These are phyloP conservation scores for Leptodactylus fuscus DNA, from an alignment of 2,113 vertebrate genomes.

Conservation along the genomic window DNA sequence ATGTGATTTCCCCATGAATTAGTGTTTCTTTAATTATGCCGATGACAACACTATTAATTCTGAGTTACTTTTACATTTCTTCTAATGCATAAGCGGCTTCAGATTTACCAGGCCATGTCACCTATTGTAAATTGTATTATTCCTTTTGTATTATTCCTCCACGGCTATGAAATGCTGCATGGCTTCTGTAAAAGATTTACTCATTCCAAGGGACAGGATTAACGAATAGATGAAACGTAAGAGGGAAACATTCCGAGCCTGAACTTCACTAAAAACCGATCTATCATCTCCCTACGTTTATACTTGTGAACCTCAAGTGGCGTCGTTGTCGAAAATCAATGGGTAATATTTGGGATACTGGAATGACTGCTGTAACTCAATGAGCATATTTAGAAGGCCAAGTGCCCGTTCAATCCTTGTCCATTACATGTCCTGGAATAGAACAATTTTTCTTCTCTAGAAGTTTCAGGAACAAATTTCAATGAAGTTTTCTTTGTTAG, in stretches of 20 bases:
- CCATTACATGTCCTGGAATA: neutral
- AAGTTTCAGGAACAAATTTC: neutral
- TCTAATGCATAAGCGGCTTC: constrained; percentile 39
- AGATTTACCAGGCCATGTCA: constrained; percentile 49
- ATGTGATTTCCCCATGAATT: constrained; percentile 20
- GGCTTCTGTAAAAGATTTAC: constrained; percentile 37
- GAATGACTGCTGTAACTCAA: constrained; percentile 46
- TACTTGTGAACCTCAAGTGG: constrained; percentile 24
- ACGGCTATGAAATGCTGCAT: constrained; percentile 21
- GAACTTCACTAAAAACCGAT: constrained; percentile 26
- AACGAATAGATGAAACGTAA: constrained; percentile 31
- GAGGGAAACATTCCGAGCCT: constrained; percentile 14
- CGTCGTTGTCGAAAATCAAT: constrained; percentile 41
- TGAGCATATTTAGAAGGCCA: constrained; percentile 11
- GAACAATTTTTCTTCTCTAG: neutral
- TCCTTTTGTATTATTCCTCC: constrained; percentile 41
- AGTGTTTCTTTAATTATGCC: constrained; percentile 43
- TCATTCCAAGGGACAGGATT: constrained; percentile 47
- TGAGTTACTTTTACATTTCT: constrained; percentile 10
- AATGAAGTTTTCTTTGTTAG: neutral
- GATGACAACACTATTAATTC: constrained; percentile 48
- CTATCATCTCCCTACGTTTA: constrained; percentile 34
- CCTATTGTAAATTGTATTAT: constrained; percentile 43
- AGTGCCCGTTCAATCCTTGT: neutral
- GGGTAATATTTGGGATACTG: constrained; percentile 34